Evolutionary conservation across 2,113 vertebrate species (phyloP).

Genomic region (Etheostoma cragini): DNA sequence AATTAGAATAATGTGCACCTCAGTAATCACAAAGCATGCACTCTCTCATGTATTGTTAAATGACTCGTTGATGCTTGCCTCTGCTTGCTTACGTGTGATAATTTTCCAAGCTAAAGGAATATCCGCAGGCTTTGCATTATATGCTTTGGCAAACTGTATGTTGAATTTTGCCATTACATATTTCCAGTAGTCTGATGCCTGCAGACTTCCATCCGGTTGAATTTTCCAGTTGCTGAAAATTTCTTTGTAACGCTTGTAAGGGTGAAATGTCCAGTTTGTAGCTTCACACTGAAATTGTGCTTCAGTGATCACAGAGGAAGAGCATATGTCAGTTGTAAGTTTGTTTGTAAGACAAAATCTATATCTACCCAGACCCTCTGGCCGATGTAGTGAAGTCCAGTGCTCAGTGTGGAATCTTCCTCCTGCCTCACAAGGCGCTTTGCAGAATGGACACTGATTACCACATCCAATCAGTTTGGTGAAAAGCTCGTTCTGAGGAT

Average conservation of each 20-base stretch:
- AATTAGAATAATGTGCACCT: neutral
- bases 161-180: conserved; percentile 75
- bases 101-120: conserved; percentile 67
- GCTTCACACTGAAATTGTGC: accelerated
- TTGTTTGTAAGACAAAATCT: accelerated
- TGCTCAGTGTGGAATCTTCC: conserved; percentile 66
- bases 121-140: conserved; percentile 41
- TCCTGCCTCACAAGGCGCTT: conserved; percentile 78
- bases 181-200: conserved; percentile 83
- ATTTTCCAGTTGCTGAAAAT: conserved; percentile 79
- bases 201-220: conserved; percentile 66
- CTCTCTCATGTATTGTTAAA: conserved; percentile 56
- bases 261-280: accelerated
- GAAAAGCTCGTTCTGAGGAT: conserved; percentile 74
- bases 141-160: conserved; percentile 40
- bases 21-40: neutral
- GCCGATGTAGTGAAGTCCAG: conserved; percentile 67
- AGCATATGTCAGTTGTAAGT: conserved; percentile 55
- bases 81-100: conserved; percentile 51
- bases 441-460: conserved; percentile 81
- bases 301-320: conserved; percentile 45
- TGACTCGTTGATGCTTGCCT: conserved; percentile 62
- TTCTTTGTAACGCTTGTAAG: conserved; percentile 63
- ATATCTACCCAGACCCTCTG: conserved; percentile 13
- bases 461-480: conserved; percentile 80